Percentiles rank a stretch among this genome's conserved stretches.
These are phyloP conservation scores for Heliconius cydno DNA, from an alignment of 2,888 invertebrate genomes.

Conservation along the genomic window DNA sequence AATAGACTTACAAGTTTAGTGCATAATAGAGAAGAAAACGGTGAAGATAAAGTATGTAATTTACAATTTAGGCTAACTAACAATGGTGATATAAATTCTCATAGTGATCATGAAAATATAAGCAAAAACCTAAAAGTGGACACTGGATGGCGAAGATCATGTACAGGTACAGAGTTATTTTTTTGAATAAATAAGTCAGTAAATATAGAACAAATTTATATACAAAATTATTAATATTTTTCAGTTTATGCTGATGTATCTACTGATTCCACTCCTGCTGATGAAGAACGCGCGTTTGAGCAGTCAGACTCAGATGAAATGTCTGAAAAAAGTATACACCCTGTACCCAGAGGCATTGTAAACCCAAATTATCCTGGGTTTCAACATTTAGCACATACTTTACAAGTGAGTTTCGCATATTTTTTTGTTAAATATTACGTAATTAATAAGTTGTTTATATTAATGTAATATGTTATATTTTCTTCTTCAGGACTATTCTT, in stretches of 20 bases:
- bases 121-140: slow-evolving; percentile 9
- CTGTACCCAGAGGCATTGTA: slow-evolving; percentile 87
- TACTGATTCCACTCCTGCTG: slow-evolving; percentile 72
- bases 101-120: slow-evolving; percentile 9
- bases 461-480: slow-evolving; percentile 10
- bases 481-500: slow-evolving; percentile 71
- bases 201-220: neutral
- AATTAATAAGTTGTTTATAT: neutral
- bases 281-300: slow-evolving; percentile 82
- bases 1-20: slow-evolving; percentile 28
- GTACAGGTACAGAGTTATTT: slow-evolving; percentile 25
- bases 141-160: slow-evolving; percentile 21
- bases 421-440: neutral
- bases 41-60: slow-evolving; percentile 66
- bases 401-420: slow-evolving; percentile 70
- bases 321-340: slow-evolving; percentile 70
- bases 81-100: slow-evolving; percentile 45
- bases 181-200: neutral
- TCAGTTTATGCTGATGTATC: slow-evolving; percentile 44
- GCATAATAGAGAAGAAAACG: slow-evolving; percentile 50
- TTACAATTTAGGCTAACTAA: slow-evolving; percentile 69
- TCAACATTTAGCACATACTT: slow-evolving; percentile 90
- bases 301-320: slow-evolving; percentile 83
- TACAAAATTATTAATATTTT: slow-evolving; percentile 32
- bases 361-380: slow-evolving; percentile 94